Evolutionary conservation across 2,888 invertebrate species (phyloP), one percentile per base, ranked within the genome.

Genomic region (Sicus ferrugineus): DNA sequence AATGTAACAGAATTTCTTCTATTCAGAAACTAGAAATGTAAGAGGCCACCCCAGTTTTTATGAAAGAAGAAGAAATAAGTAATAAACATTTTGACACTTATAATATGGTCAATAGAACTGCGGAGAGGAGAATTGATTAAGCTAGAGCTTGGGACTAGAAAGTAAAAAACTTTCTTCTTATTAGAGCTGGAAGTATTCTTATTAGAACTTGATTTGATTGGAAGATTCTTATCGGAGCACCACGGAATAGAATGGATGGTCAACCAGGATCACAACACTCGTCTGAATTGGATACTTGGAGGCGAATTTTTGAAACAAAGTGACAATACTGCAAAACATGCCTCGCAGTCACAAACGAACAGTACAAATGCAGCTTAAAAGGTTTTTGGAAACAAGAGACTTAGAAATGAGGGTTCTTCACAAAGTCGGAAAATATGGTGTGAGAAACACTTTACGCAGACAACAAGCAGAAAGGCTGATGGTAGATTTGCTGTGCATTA

Each of bases 301-400:
- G 52, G 52, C 9, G 52, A 23, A 52, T 21, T 52, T 23, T 23
- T 3, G 14, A 11, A 52, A 52, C 19, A 52, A 1, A 52, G 23
- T 3, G 9, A 52, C 7, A 23, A 6, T 52, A 3, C 11, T 34
- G 38, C 1, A 52, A 52, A 2, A 52, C 52, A 52, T 52, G 52
- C 26, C 23, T 52, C 11, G 11, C 23, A 23, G 52, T 23, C 11
- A 52, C 23, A 23, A 52, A 52, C 52, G 26, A 52, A 21, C 52
- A 52, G 21, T 23, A 21, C 52, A 52, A 52, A 19, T n/a, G n/a
- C n/a, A 52, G 23, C 52, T 52, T n/a, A n/a, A n/a, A n/a, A n/a
- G n/a, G n/a, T n/a, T n/a, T n/a, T n/a, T n/a, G 23, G 52, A 52
- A 52, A 11, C 52, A 52, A 52, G 23, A 52, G 23, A 3, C 52